Base-by-base conservation (phyloP, 2,113 vertebrate species). In the Petroica traversi region DNA sequence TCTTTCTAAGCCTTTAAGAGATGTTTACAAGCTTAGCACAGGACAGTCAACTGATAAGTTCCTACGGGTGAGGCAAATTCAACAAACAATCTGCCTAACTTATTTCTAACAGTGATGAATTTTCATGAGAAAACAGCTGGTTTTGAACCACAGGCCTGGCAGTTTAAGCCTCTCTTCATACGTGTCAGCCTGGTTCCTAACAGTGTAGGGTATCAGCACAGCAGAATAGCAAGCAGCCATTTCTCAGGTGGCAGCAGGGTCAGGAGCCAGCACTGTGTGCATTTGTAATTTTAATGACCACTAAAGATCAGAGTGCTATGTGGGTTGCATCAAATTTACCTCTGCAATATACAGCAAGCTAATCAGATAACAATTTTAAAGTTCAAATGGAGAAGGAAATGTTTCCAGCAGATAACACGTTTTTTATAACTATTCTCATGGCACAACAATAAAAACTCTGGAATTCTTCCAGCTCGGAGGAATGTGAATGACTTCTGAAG, bases 321-420 rank as follows among this genome's bases (percentile, higher is more conserved):
- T 6, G 4, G 68, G 49, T 52, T 61, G 69, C 9, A 0, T 81
- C 0, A 8, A 68, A 85, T 89, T 92, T 91, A 88, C 77, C 69
- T 91, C 73, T 82, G 45, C 64, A 87, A 82, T 89, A 92, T 95
- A 89, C 73, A 93, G 78, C 20, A 18, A 87, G 49, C 54, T 91
- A 75, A 93, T 95, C 84, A 85, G 93, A 61, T 88, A 91, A 68
- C 29, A 78, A 36, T 92, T 92, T 95, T 87, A 73, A 91, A 95
- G 71, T 88, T 95, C 87, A 95, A 91, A 91, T 43, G 82, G 69
- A 78, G 74, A 69, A 89, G 91, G 89, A 95, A 96, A 83, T 79
- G 62, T 82, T 96, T 94, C 64, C 58, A 94, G 29, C 71, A 91
- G 89, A 82, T 95, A 93, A 89, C 49, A 51, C 3, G n/a, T 28